Evolutionary conservation across 2,888 invertebrate genomes (phyloP).

Genomic region (Germaria angustata): DNA sequence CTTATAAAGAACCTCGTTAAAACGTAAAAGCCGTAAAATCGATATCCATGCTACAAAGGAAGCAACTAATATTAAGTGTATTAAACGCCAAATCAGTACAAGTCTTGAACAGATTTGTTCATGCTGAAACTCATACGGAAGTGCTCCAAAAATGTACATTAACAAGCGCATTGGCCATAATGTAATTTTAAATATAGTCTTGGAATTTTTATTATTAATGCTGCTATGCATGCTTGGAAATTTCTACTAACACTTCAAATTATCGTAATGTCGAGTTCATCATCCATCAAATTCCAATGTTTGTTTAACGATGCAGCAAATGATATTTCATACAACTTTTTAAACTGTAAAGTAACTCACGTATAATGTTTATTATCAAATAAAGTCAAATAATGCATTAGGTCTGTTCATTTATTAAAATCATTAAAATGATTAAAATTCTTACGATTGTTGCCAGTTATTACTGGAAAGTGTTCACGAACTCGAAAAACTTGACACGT

Average conservation of each 20-base stretch:
- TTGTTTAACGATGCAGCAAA: not conserved
- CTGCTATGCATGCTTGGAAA: constrained; percentile 4
- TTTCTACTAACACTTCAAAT: not conserved
- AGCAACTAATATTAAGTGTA: constrained; percentile 27
- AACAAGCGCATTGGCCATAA: constrained; percentile 66
- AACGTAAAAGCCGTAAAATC: constrained; percentile 38
- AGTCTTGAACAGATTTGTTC: not conserved
- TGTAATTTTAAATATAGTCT: constrained; percentile 64
- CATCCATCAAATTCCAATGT: not conserved
- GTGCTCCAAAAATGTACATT: constrained; percentile 67
- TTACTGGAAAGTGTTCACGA: too few species aligned
- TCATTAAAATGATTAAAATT: too few species aligned
- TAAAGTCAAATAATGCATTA: too few species aligned
- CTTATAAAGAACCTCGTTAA: constrained; percentile 50
- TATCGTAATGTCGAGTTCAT: not conserved
- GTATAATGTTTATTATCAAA: too few species aligned
- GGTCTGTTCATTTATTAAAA: too few species aligned
- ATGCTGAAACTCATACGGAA: constrained; percentile 66
- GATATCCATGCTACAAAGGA: constrained; percentile 42
- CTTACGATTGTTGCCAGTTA: too few species aligned
- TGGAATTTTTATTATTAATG: not conserved
- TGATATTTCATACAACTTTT: not conserved
- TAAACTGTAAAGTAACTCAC: not conserved
- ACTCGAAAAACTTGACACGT: too few species aligned
- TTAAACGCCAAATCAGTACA: constrained; percentile 39